Evolutionary conservation across 2,797 vertebrate species (phyloP).

Genomic region (Tarsius wallacei): DNA sequence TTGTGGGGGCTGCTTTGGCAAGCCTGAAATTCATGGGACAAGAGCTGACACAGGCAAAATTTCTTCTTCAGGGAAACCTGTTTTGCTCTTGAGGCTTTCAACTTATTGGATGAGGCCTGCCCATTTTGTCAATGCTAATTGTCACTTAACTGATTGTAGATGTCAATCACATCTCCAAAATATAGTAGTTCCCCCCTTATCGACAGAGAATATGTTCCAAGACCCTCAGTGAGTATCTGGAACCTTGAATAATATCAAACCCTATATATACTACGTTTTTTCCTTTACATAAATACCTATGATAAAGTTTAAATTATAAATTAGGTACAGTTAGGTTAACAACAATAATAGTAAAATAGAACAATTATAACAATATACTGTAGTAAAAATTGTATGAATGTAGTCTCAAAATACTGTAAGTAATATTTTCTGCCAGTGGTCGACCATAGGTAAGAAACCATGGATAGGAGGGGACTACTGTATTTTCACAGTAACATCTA

Average conservation of each 20-base stretch:
- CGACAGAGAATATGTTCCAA: neutral
- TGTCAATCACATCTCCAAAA: constrained; percentile 42
- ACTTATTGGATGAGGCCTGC: neutral
- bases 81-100: constrained; percentile 19
- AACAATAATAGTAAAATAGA: neutral
- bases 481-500: neutral
- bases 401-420: neutral
- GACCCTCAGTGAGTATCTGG: neutral
- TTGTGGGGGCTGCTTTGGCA: neutral
- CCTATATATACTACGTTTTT: neutral
- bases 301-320: neutral
- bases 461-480: neutral
- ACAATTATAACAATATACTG: neutral
- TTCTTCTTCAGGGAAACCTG: neutral
- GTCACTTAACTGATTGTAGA: neutral
- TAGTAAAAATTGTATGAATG: neutral
- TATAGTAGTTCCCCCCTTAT: neutral
- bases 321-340: neutral
- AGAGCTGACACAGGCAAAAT: constrained; percentile 1
- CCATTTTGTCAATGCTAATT: neutral
- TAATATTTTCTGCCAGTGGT: neutral
- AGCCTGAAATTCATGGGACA: neutral
- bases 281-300: neutral
- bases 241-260: neutral
- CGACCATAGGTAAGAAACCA: neutral